Evolutionary conservation across 2,888 invertebrate species (phyloP), one percentile per base, ranked within the genome.

Genomic region (Watsonalla cultraria): DNA sequence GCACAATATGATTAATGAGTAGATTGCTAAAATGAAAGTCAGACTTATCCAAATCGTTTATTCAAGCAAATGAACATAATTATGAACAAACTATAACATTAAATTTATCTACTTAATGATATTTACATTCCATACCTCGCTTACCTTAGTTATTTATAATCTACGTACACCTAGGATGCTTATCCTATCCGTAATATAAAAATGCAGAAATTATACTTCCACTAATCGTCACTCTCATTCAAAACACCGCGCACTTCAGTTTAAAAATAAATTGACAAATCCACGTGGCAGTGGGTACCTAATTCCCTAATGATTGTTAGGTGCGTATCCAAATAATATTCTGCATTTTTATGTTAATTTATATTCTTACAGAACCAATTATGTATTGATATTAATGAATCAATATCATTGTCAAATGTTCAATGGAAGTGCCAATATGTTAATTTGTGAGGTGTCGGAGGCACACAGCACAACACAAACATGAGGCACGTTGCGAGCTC

Each of bases 61-160:
- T 89, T 90, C 86, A 90, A 90, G 90, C 90, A 90, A 90, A 87
- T 87, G 81, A 90, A 90, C 87, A 86, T 90, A 90, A 85, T 49
- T 87, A 88, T 86, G 90, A 90, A 90, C 90, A 90, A 90, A 90
- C 80, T 90, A 87, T 90, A 90, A 90, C 90, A 89, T 90, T 87
- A 89, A 90, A 90, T 89, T 90, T 90, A 90, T 83, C 90, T 90
- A 90, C 89, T 90, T 90, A 90, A 82, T 88, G 84, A 89, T 90
- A 90, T 90, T 89, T 90, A 90, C 90, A 90, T 80, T 87, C 82
- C 82, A 74, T 86, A 86, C 80, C 86, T 88, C 77, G 66, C 84
- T 87, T 88, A 86, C 73, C 76, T 81, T 84, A 83, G 56, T 49
- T 58, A 57, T 66, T 66, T 65, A 57, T 64, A 74, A 87, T 66